Evolutionary conservation across 2,797 vertebrate genomes (phyloP).

Genomic region (Natrix natrix): DNA sequence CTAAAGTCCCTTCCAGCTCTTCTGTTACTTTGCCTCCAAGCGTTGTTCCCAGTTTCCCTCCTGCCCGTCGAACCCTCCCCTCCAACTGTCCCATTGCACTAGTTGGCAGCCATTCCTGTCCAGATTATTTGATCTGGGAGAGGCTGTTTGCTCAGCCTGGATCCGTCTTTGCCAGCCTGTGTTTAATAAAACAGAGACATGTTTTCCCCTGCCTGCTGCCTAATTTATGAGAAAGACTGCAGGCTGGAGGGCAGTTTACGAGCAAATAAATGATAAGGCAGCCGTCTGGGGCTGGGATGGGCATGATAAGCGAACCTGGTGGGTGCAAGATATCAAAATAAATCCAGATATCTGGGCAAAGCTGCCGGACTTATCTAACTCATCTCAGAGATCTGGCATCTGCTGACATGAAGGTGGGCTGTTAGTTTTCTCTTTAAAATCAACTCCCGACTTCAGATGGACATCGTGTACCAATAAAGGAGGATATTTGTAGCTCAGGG

Average conservation of each 20-base stretch:
- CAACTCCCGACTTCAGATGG: neutral
- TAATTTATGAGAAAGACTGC: conserved; percentile 9
- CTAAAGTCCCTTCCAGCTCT: no score
- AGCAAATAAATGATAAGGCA: neutral
- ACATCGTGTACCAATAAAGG: neutral
- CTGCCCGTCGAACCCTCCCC: no score
- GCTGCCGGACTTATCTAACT: neutral
- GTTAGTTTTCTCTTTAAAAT: no score
- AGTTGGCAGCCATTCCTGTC: neutral
- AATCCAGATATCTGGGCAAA: neutral
- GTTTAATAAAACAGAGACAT: conserved; percentile 21
- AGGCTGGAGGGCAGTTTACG: neutral
- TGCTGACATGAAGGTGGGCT: no score
- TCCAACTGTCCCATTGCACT: neutral
- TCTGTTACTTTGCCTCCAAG: neutral
- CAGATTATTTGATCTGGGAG: neutral
- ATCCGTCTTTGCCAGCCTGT: neutral
- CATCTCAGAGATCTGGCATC: neutral
- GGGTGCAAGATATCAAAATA: neutral
- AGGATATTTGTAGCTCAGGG: neutral
- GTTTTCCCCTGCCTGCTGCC: conserved; percentile 2
- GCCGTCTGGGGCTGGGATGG: no score
- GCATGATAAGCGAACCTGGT: neutral
- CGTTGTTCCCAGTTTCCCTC: neutral
- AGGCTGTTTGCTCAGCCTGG: conserved; percentile 3